phyloP scores from a whole-genome alignment of 2,797 vertebrate genomes.

The Masticophis lateralis region DNA sequence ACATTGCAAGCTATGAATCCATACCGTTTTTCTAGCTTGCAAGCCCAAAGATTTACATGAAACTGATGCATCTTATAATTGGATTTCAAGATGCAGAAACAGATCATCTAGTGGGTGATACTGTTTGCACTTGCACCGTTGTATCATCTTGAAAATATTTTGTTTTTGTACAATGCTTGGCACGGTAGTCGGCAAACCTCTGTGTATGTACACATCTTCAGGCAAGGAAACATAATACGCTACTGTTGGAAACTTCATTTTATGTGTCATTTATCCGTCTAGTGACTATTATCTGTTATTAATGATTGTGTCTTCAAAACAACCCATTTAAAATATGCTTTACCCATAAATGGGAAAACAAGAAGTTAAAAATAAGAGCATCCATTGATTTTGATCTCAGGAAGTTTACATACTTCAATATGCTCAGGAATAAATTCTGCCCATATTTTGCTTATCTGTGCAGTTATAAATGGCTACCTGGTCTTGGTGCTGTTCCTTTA shows the following conservation, averaged over 20 bases:
- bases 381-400: not conserved
- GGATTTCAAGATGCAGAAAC: not conserved
- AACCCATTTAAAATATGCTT: not conserved
- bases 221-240: not conserved
- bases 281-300: not conserved
- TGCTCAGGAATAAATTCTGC: not conserved
- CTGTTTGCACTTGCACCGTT: not conserved
- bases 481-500: not conserved
- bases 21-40: not conserved
- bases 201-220: not conserved
- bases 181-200: not conserved
- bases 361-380: not conserved
- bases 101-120: not conserved
- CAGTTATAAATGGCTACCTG: not conserved
- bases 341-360: not conserved
- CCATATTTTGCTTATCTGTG: not conserved
- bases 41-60: not conserved
- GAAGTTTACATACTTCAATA: not conserved
- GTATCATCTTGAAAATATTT: not conserved
- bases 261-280: not conserved
- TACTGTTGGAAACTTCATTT: conserved; percentile 4
- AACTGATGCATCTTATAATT: not conserved
- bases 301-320: not conserved
- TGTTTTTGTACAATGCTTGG: not conserved
- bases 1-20: not conserved